Base-by-base conservation (phyloP, 2,113 vertebrate genomes). In the Carassius carassius region DNA sequence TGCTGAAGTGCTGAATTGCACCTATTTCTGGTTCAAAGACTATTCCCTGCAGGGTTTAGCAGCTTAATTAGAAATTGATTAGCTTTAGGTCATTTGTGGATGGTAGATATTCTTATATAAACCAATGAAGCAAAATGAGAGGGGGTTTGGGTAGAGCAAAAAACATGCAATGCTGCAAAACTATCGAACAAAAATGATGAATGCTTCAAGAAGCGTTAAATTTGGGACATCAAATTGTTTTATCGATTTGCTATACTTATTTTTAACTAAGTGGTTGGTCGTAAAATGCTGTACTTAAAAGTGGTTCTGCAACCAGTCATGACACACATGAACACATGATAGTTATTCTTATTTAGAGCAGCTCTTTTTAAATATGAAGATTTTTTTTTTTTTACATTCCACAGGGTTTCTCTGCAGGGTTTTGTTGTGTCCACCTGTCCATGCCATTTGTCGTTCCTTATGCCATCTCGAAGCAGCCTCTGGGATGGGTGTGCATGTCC, bases 401-500 rank as follows among this genome's bases (percentile, higher is more conserved):
- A 72, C 25, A 83, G 74, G 58, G 51, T 17, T 14, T 32, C 63
- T 47, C 75, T 73, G 60, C 41, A 56, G 73, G 51, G 54, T n/a
- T 44, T 54, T 72, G 44, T 21, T 70, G 51, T 23, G 6, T 90
- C 87, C 83, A 82, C 78, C 78, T 80, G 62, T 85, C 76, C 72
- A 74, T 74, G 84, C 35, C 21, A 76, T n/a, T 25, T 17, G 56
- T 80, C 62, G 16, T 67, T 86, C 25, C 4, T 87, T 92, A 95
- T 21, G 92, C 89, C 1, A 93, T 86, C 91, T 95, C 94, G 6
- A 96, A 96, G 90, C 93, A 94, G 74, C 94, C 95, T 70, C 94
- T 91, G 80, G 91, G 94, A 85, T 95, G 93, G 12, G 92, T 95
- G 90, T 95, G 95, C 95, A 96, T 95, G 90, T 96, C 95, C 65